Evolutionary conservation across 2,113 vertebrate genomes (phyloP).

Genomic region (Azemiops feae): DNA sequence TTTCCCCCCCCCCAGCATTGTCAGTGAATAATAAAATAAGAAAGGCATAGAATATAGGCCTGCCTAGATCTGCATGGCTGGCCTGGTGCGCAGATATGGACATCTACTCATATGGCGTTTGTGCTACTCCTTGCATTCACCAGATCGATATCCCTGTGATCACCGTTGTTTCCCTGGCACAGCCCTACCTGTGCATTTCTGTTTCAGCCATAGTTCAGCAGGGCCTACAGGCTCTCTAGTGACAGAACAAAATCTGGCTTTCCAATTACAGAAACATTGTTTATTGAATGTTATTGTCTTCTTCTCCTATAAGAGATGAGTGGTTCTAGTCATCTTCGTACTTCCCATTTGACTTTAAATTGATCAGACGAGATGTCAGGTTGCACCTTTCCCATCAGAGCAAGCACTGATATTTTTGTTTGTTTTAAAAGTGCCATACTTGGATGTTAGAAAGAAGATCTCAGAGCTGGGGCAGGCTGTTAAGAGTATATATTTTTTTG

Average conservation of each 20-base stretch:
- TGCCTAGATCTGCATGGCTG: background rate
- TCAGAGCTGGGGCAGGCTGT: background rate
- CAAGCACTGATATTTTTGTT: background rate
- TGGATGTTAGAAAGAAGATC: background rate
- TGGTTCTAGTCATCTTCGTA: background rate
- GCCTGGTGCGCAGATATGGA: background rate
- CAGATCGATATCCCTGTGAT: background rate
- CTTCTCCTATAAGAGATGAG: background rate
- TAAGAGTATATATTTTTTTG: background rate
- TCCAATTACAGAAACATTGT: background rate
- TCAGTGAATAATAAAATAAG: background rate
- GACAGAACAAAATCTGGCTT: background rate
- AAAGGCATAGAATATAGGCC: background rate
- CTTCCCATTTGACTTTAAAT: background rate
- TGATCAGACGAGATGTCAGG: background rate
- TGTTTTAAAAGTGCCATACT: background rate
- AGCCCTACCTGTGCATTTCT: background rate
- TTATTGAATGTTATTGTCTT: background rate
- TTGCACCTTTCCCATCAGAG: background rate
- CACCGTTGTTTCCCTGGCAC: background rate
- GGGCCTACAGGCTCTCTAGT: background rate
- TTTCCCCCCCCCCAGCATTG: background rate
- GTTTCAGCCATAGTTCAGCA: background rate
- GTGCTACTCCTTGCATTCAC: background rate
- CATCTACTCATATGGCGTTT: background rate